Percentiles rank a stretch among this genome's conserved stretches.
These are phyloP conservation scores for Tonatia bakeri DNA, from an alignment of 2,113 vertebrate genomes.

Conservation along the genomic window DNA sequence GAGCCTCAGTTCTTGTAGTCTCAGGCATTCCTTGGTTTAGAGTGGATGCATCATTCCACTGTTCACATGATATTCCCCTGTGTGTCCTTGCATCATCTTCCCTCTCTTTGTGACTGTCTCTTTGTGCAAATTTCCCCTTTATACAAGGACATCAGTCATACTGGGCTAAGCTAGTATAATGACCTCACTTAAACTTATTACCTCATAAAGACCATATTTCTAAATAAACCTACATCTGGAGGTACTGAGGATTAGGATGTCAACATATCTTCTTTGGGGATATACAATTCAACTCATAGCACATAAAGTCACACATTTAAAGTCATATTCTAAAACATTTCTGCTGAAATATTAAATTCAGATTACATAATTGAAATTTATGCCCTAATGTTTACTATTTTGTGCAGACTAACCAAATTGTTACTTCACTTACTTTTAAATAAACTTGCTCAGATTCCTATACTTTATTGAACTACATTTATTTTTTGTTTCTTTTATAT, in stretches of 20 bases:
- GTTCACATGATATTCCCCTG: neutral
- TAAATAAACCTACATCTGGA: neutral
- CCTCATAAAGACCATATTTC: neutral
- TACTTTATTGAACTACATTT: neutral
- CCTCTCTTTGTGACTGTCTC: neutral
- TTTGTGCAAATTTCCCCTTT: neutral
- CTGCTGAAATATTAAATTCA: neutral
- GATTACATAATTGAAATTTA: neutral
- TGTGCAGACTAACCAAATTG: neutral
- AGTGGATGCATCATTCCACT: neutral
- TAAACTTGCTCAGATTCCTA: neutral
- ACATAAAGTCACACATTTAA: neutral
- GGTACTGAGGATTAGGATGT: neutral
- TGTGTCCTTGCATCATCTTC: neutral
- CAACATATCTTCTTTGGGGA: neutral
- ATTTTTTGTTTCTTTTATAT: neutral
- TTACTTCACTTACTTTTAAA: slow-evolving; percentile 10
- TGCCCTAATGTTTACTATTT: neutral
- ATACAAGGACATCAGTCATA: neutral
- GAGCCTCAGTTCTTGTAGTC: neutral
- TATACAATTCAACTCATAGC: neutral
- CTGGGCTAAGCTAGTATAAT: neutral
- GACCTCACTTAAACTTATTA: neutral
- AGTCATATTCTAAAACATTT: neutral
- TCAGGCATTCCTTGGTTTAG: too few species aligned